phyloP scores from a whole-genome alignment of 2,113 vertebrate genomes.

The Amazona guildingii region DNA sequence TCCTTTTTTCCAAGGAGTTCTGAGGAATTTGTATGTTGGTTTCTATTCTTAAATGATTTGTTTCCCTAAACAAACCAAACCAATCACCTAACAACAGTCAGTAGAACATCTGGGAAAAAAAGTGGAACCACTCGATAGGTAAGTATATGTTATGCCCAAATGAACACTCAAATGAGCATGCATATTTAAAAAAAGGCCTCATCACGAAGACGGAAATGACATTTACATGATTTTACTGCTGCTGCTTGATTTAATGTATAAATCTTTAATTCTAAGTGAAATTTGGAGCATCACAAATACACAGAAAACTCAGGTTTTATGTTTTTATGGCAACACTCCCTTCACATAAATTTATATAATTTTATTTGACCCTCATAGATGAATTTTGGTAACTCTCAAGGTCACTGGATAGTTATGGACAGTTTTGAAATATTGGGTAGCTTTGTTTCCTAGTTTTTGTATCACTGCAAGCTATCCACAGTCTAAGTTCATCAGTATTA shows the following conservation, averaged over 20 bases:
- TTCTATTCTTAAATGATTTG: background rate
- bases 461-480: background rate
- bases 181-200: conserved; percentile 36
- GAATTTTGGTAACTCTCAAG: background rate
- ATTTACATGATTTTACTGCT: conserved; percentile 48
- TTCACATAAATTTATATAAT: background rate
- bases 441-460: background rate
- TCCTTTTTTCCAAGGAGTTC: background rate
- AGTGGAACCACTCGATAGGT: background rate
- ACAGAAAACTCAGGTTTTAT: background rate
- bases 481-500: background rate
- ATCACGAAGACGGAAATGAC: conserved; percentile 20
- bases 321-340: background rate
- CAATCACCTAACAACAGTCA: background rate
- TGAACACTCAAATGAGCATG: background rate
- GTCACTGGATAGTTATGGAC: background rate
- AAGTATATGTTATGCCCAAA: background rate
- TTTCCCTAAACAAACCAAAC: background rate
- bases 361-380: background rate
- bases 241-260: background rate
- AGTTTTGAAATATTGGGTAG: background rate
- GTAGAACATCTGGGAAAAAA: background rate
- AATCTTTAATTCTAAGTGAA: conserved; percentile 49
- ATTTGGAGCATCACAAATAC: conserved; percentile 3
- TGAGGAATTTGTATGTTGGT: background rate